phyloP scores from a whole-genome alignment of 2,797 vertebrate species.

The Silurus aristotelis region DNA sequence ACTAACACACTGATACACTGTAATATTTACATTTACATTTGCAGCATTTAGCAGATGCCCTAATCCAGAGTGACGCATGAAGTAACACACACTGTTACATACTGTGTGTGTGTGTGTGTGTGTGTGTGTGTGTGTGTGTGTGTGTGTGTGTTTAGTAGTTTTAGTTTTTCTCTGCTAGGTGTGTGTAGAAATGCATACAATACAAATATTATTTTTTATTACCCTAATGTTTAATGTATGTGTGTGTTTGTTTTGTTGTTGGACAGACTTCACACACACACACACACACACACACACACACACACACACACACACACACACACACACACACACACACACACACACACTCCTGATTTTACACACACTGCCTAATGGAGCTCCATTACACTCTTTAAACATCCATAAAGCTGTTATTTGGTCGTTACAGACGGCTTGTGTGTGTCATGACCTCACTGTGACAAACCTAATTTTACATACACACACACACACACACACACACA shows the following conservation, averaged over 20 bases:
- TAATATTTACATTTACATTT: too few species aligned
- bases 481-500: neutral
- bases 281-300: neutral
- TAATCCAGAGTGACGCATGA: too few species aligned
- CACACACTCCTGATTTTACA: neutral
- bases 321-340: neutral
- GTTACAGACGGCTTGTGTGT: conserved; percentile 1
- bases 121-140: neutral
- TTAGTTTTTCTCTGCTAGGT: neutral
- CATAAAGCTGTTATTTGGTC: conserved; percentile 16
- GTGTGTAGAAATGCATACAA: neutral
- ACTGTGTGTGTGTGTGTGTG: neutral
- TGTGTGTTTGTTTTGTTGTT: neutral
- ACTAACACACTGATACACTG: too few species aligned
- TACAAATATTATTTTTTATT: neutral
- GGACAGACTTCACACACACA: neutral
- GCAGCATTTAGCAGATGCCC: too few species aligned
- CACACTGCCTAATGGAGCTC: neutral
- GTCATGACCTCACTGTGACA: conserved; percentile 2
- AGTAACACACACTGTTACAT: too few species aligned
- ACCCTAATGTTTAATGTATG: neutral
- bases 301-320: neutral
- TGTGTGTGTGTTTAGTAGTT: neutral
- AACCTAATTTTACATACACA: neutral
- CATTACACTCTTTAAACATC: neutral